Base-by-base conservation (phyloP, 2,888 invertebrate species). In the Agrilus biguttatus region DNA sequence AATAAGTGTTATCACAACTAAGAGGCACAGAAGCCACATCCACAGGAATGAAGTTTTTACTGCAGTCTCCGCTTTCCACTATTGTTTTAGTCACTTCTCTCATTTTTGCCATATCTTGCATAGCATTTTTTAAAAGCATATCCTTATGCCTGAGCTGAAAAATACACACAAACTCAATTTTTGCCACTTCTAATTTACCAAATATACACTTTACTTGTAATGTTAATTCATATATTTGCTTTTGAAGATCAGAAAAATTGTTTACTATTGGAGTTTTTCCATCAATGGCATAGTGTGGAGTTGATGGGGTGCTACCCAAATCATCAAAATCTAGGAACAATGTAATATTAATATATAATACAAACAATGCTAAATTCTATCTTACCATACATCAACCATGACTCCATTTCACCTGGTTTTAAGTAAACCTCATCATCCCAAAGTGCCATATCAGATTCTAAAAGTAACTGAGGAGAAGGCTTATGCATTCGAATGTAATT, bases 371-470 rank as follows among this genome's bases (percentile, higher is more conserved):
- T 32, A 37, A 8, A 21, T 46, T 34, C 14, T 13, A 28, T 51
- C 58, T 52, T 75, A 77, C 87, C 90, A 61, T 79, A 83, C 77
- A 81, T 86, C 36, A 91, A 64, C 83, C 89, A 84, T 8, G 83
- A 75, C 60, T 91, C 91, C 58, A 82, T 75, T 47, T 77, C 75
- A 5, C 77, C 73, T 0, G 91, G 87, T 58, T 78, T 81, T 45
- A 91, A 69, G 61, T 84, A 90, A 51, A 75, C 75, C 43, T 89
- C 87, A 53, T 78, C 77, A 10, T 76, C 72, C 89, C 89, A 91
- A 5, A 75, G 60, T 2, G 72, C 67, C 46, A 66, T 62, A 37
- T 68, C 64, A 13, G 74, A 60, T 36, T 59, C 54, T 6, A 66
- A 63, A 50, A 74, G 69, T 36, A 73, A 70, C 45, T 75, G 71